Base-by-base conservation (phyloP, 1,140 invertebrate genomes). In the Heliothis subflexa region DNA sequence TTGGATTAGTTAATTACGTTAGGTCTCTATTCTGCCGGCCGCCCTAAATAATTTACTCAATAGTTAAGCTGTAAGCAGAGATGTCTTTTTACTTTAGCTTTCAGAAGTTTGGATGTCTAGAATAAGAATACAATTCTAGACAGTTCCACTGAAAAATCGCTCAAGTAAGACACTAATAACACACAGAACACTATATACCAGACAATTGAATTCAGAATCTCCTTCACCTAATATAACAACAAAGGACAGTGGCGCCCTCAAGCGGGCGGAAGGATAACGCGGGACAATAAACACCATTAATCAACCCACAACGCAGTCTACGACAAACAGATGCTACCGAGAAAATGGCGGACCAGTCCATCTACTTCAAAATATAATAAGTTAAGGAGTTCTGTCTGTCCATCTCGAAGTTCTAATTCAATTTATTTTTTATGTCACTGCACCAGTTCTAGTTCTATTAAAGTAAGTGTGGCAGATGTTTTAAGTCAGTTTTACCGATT, bases 261-360 rank as follows among this genome's bases (percentile, higher is more conserved):
- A 66, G 40, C 16, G 3, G 5, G 12, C 55, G 62, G 62, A 47
- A 66, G 62, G 62, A 66, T 66, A 47, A 64, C n/a, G 10, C 40
- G 62, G 10, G n/a, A 21, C 62, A 66, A 40, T 66, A 66, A 18
- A 66, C 40, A 66, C 62, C 40, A 66, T 66, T 66, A 66, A 66
- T 66, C 62, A 66, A 1, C 10, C 62, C 40, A 66, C 62, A 66
- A 16, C 13, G 45, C n/a, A 66, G 33, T 18, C 33, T 5, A 3
- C 45, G 62, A 66, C 62, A 66, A 47, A 21, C 62, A 66, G 62
- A 66, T 47, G 40, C 14, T 47, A 12, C 59, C n/a, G 62, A 66
- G 33, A 66, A 66, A 47, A 47, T 66, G 62, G 62, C 62, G 16
- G 62, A 13, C 62, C 21, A 55, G 9, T 10, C 14, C 21, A 14